These are phyloP conservation scores for Pyxicephalus adspersus DNA, from an alignment of 2,113 vertebrate species.

Conservation along the genomic window DNA sequence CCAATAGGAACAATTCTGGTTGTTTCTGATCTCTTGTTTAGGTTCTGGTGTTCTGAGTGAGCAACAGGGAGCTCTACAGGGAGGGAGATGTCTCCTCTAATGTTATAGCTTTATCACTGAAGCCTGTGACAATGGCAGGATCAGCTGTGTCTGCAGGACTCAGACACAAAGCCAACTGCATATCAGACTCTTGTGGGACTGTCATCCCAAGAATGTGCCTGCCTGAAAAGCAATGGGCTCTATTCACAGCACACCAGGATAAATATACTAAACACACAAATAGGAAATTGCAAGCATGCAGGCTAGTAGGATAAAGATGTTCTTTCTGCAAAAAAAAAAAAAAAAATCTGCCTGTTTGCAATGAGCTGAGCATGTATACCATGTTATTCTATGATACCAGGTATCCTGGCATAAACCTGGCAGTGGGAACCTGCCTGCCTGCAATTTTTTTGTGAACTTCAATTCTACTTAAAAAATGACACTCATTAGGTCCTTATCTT, in stretches of 20 bases:
- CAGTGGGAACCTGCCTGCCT: no score
- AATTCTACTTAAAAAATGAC: no score
- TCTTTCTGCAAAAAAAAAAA: background rate
- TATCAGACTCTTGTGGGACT: background rate
- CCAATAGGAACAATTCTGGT: no score
- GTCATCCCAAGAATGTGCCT: conserved; percentile 5
- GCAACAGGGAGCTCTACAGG: background rate
- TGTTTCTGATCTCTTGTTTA: no score
- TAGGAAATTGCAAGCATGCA: background rate
- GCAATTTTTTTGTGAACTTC: no score
- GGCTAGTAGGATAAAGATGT: background rate
- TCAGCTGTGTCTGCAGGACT: background rate
- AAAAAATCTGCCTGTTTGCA: no score
- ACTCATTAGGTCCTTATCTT: no score
- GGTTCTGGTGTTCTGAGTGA: background rate
- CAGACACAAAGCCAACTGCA: conserved; percentile 7
- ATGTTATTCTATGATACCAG: no score
- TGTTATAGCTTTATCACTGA: background rate
- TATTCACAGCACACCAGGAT: background rate
- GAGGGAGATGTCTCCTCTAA: background rate
- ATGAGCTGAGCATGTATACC: no score
- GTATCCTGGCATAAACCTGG: no score
- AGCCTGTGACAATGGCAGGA: conserved; percentile 25
- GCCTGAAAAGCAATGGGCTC: background rate
- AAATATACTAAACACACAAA: background rate